A percentile compares a stretch with the other conserved stretches of the same genome.
Conservation (phyloP, 2,113 vertebrate genomes). For the Chaetura pelagica region DNA sequence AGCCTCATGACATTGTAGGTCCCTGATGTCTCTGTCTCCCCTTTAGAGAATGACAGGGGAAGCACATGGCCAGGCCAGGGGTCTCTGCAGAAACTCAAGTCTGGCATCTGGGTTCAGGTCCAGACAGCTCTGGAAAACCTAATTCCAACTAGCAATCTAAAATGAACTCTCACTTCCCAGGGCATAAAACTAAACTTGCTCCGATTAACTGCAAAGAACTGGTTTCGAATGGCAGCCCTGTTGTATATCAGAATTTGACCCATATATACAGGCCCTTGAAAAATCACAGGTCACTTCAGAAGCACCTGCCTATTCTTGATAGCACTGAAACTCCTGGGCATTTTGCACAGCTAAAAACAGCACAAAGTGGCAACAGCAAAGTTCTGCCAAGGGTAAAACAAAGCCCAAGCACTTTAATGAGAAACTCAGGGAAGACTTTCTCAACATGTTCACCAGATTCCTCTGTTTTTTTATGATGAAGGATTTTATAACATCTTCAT, state of each 20-base stretch:
- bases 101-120: neutral
- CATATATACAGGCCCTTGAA: neutral
- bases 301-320: neutral
- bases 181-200: neutral
- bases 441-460: neutral
- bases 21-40: neutral
- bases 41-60: neutral
- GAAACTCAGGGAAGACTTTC: neutral
- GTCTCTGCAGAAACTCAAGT: neutral
- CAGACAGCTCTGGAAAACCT: neutral
- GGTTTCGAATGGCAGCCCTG: neutral
- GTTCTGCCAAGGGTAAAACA: neutral
- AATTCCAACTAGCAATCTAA: neutral
- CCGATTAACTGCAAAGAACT: neutral
- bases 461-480: neutral
- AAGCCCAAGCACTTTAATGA: neutral
- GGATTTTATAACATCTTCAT: constrained; percentile 23
- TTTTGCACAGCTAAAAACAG: neutral
- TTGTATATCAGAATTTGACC: neutral
- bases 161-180: neutral
- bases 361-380: neutral
- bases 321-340: neutral
- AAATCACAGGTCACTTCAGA: neutral
- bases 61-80: neutral
- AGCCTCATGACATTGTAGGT: neutral